These are phyloP conservation scores for Pogoniulus pusillus DNA, from an alignment of 2,797 vertebrate genomes.

Conservation along the genomic window DNA sequence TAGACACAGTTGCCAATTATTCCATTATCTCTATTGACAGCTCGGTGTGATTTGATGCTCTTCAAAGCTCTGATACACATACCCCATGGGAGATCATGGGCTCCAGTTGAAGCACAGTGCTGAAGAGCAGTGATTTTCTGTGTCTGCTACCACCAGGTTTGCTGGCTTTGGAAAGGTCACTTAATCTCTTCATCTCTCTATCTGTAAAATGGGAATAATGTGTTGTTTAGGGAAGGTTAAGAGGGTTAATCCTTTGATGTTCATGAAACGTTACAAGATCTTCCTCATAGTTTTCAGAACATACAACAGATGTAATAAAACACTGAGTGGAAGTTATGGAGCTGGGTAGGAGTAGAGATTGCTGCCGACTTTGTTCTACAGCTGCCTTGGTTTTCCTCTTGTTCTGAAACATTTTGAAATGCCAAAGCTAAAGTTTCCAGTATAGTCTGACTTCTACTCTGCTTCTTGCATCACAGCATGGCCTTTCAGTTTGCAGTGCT, in stretches of 20 bases:
- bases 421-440: background rate
- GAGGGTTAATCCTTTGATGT: slow-evolving; percentile 15
- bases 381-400: background rate
- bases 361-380: background rate
- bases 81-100: slow-evolving; percentile 45
- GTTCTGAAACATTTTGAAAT: background rate
- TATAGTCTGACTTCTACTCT: background rate
- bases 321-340: background rate
- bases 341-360: background rate
- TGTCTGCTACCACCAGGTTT: background rate
- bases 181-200: slow-evolving; percentile 23
- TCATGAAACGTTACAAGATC: slow-evolving; percentile 25
- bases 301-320: background rate
- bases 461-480: no score
- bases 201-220: slow-evolving; percentile 25
- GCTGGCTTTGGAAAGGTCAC: slow-evolving; percentile 26
- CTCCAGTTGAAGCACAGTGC: background rate
- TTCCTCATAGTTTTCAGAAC: slow-evolving; percentile 8
- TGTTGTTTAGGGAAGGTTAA: background rate
- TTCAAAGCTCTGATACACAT: slow-evolving; percentile 60
- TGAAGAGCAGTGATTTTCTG: slow-evolving; percentile 36
- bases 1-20: slow-evolving; percentile 53
- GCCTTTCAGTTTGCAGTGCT: background rate
- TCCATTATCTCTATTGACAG: slow-evolving; percentile 61
- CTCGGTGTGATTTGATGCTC: slow-evolving; percentile 52